Evolutionary conservation across 2,888 invertebrate genomes (phyloP).

Genomic region (Lydus trimaculatus): DNA sequence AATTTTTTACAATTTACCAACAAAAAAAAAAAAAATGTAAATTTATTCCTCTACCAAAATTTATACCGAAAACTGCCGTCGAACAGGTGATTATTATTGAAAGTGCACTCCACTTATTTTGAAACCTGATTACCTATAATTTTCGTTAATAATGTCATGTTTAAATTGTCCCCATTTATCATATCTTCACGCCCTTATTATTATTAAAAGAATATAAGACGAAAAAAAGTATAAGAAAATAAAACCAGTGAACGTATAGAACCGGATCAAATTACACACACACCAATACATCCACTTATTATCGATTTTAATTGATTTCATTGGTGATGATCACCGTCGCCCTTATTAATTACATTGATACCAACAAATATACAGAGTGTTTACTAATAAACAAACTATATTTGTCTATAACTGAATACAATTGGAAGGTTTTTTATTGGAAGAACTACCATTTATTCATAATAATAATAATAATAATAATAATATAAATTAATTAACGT

Average conservation of each 20-base stretch:
- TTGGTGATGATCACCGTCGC: not conserved
- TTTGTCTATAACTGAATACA: too few species aligned
- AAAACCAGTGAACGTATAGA: not conserved
- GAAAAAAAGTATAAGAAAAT: not conserved
- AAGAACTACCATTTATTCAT: too few species aligned
- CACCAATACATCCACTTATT: not conserved
- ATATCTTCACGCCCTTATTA: not conserved
- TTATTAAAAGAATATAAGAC: not conserved
- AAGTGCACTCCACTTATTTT: not conserved
- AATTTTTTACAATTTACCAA: too few species aligned
- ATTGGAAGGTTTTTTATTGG: too few species aligned
- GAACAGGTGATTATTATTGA: too few species aligned
- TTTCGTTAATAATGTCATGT: not conserved
- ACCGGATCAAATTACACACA: not conserved
- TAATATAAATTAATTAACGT: too few species aligned
- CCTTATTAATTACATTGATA: not conserved
- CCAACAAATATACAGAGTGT: not conserved
- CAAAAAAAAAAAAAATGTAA: too few species aligned
- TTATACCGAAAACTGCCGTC: too few species aligned
- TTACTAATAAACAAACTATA: too few species aligned
- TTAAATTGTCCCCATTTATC: not conserved
- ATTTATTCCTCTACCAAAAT: too few species aligned
- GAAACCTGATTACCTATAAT: not conserved
- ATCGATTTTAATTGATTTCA: not conserved
- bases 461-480: too few species aligned